Percentiles rank a stretch among this genome's conserved stretches.
Evolutionary conservation across 64 coral and sea anemone species (phyloP).

Genomic region (Montipora cactus): DNA sequence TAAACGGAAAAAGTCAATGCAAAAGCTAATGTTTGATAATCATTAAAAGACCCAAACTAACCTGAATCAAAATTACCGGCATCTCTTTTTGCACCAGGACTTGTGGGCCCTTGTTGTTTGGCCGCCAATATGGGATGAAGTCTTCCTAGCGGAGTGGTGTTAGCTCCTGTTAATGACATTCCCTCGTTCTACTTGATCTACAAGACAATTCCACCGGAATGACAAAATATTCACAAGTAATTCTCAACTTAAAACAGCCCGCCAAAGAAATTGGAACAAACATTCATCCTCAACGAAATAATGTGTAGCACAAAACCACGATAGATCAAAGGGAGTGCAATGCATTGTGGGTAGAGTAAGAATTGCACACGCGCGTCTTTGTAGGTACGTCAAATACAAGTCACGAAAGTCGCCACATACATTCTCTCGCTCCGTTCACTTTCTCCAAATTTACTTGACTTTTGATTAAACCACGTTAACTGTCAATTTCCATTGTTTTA

Average conservation of each 20-base stretch:
- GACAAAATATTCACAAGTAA: constrained; percentile 19
- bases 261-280: constrained; percentile 13
- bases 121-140: constrained; percentile 97
- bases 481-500: too few relatives aligned
- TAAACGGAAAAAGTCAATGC: neutral
- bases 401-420: neutral
- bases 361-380: neutral
- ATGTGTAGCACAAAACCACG: constrained; percentile 6
- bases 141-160: constrained; percentile 92
- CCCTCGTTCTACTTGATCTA: neutral
- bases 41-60: constrained; percentile 12
- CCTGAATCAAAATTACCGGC: constrained; percentile 44
- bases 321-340: constrained; percentile 21
- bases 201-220: neutral
- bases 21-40: neutral
- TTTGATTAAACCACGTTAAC: too few relatives aligned
- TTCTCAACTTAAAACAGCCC: neutral
- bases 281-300: neutral
- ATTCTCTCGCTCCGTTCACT: too few relatives aligned
- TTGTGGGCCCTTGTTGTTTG: constrained; percentile 71
- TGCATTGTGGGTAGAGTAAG: neutral
- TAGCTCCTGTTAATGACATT: constrained; percentile 83
- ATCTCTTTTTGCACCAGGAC: constrained; percentile 32
- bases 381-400: neutral
- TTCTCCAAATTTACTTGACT: too few relatives aligned